These are phyloP conservation scores for Vultur gryphus DNA, from an alignment of 2,797 vertebrate genomes.

Conservation along the genomic window DNA sequence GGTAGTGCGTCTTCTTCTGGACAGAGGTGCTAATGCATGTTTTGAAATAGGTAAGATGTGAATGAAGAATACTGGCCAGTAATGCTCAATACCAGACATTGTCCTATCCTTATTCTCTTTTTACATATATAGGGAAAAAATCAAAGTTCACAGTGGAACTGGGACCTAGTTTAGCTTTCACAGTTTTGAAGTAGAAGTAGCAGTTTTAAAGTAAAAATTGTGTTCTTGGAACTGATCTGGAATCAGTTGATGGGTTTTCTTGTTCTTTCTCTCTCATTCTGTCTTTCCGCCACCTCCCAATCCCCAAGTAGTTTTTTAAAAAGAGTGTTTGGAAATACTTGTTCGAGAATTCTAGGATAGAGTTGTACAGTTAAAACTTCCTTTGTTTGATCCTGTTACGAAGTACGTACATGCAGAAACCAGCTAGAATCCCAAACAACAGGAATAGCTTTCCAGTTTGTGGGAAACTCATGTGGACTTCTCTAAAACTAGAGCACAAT, in stretches of 20 bases:
- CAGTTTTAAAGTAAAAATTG: not conserved
- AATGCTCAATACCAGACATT: not conserved
- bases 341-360: not conserved
- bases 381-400: not conserved
- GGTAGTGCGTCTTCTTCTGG: slow-evolving; percentile 83
- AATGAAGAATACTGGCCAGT: not conserved
- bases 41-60: slow-evolving; percentile 86
- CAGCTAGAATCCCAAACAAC: not conserved
- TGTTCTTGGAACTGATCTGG: not conserved
- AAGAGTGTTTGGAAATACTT: not conserved
- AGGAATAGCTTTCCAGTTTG: not conserved
- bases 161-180: not conserved
- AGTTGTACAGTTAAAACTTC: not conserved
- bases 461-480: not conserved
- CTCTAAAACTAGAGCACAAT: not conserved
- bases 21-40: slow-evolving; percentile 89
- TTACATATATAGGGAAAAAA: not conserved
- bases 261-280: not conserved
- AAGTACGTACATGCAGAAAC: not conserved
- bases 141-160: not conserved
- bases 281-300: not conserved
- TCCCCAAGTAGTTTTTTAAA: not conserved
- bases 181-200: not conserved
- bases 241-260: not conserved
- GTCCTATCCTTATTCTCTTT: not conserved